Base-by-base conservation (phyloP, 2,888 invertebrate genomes). In the Cosmia trapezina region DNA sequence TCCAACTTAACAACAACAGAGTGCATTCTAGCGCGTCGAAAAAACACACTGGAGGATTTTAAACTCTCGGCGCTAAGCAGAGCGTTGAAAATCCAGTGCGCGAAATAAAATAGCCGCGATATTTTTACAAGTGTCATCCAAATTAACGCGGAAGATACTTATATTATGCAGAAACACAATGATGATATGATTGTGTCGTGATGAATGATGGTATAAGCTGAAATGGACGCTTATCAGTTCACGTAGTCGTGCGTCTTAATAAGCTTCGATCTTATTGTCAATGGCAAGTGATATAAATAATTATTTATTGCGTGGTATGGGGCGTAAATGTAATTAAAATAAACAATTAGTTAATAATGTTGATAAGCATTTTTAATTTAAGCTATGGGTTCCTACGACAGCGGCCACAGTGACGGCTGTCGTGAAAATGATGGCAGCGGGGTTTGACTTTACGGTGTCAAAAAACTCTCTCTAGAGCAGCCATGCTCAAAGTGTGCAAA, bases 201-300 rank as follows among this genome's bases (percentile, higher is more conserved):
- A n/a, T n/a, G n/a, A n/a, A n/a, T n/a, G 19, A 28, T 19, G 19
- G 5, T 67, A 53, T 17, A 60, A 14, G 17, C 28, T 65, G 65
- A 41, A 28, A 49, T 47, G 22, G 8, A 47, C 37, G 64, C n/a
- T 3, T 9, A 69, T 9, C 37, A 54, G 37, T 70, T 28, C 56
- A 47, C n/a, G 45, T 56, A 41, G n/a, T 28, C 1, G 14, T 71
- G 17, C 41, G 37, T 41, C 19, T 4, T 12, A 41, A 56, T 57
- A 70, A 43, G 17, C n/a, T 57, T 28, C 47, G 47, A 67, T 19
- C 68, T 37, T 51, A 51, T 45, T 57, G 57, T 37, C 73, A 76
- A 41, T 59, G 9, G 47, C n/a, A 9, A 57, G 33, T 28, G 14
- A 67, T 67, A 43, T 67, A 41, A 28, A 67, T 22, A 49, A 57